phyloP scores from a whole-genome alignment of 1,140 invertebrate genomes.

The Colletes latitarsis region DNA sequence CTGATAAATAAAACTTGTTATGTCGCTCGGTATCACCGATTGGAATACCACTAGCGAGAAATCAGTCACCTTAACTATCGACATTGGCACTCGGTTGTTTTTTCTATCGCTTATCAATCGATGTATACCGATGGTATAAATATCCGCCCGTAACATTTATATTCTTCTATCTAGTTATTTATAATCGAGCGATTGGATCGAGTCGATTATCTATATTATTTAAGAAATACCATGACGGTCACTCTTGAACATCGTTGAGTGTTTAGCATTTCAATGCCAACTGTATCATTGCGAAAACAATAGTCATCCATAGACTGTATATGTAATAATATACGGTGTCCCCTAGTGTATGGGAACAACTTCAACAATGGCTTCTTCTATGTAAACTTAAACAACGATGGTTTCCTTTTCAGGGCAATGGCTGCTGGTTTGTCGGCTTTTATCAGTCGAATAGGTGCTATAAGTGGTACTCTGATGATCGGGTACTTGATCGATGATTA shows the following conservation, averaged over 20 bases:
- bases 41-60: no score
- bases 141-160: neutral
- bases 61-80: no score
- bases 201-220: neutral
- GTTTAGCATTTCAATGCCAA: neutral
- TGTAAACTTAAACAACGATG: no score
- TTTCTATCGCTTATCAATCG: slow-evolving; percentile 4
- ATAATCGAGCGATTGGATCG: neutral
- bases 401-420: slow-evolving; percentile 68
- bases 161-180: neutral
- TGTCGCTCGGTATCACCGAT: no score
- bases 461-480: slow-evolving; percentile 73
- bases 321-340: no score
- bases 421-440: slow-evolving; percentile 73
- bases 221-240: neutral
- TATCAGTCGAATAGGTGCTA: slow-evolving; percentile 72
- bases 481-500: slow-evolving; percentile 77
- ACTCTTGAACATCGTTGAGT: neutral
- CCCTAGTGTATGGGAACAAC: no score
- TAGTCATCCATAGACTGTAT: neutral
- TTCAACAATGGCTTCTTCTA: no score
- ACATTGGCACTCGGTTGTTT: no score
- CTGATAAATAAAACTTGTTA: no score
- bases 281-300: neutral
- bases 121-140: slow-evolving; percentile 26